Evolutionary conservation across 2,797 vertebrate genomes (phyloP), one percentile per base, ranked within the genome.

Genomic region (Serranus cabrilla): DNA sequence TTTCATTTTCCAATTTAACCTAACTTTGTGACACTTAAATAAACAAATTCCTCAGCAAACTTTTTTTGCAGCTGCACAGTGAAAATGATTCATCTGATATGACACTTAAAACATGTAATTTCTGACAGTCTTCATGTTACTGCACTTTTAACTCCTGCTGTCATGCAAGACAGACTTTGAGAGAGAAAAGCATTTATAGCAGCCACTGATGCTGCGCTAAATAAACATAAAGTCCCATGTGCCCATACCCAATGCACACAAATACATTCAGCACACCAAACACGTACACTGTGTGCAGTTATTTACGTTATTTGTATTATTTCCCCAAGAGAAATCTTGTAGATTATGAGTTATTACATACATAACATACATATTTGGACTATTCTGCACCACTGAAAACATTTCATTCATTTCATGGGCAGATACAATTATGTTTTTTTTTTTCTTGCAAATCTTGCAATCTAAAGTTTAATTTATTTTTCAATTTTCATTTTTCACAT

Each of bases 291-390:
- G 17, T 52, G 13, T 21, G 34, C n/a, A 51, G 12, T 37, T 63
- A 69, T 71, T 74, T 49, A 42, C 20, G 7, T 63, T 47, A 20
- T 70, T 80, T 69, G n/a, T 16, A 11, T 70, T 23, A 37, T 76
- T 80, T 76, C 18, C 11, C 57, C 40, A 13, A 23, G 54, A 74
- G 62, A 65, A 80, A 81, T 74, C 65, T 72, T 16, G 17, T 18
- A 27, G 50, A 49, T 58, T 37, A 42, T 23, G 17, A 69, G 31
- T 42, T 34, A 60, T 66, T 11, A 45, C 16, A 43, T 61, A 40
- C 18, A 68, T 40, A 12, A 45, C 37, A 31, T 20, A 11, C 31
- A 39, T 16, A 50, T 13, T 71, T 13, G 43, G 25, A 50, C 58
- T 54, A 11, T 27, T 13, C 14, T 67, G 40, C 21, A 57, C 50